A percentile compares a stretch with the other conserved stretches of the same genome.
phyloP scores from a whole-genome alignment of 2,113 vertebrate genomes.

The Melozone crissalis region DNA sequence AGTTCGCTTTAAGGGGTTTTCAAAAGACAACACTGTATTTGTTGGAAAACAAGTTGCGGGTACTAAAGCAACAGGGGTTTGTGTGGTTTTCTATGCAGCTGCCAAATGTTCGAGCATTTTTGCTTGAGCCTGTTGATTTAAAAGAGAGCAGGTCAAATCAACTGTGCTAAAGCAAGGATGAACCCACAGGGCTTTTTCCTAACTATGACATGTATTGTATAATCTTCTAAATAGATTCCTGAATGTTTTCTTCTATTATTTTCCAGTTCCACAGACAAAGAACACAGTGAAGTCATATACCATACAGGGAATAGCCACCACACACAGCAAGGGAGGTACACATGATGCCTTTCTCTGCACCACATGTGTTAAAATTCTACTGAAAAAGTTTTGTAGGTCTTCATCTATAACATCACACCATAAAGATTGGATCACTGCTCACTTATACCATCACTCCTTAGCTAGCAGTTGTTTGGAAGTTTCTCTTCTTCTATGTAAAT shows the following conservation, averaged over 20 bases:
- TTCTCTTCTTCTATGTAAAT: not conserved
- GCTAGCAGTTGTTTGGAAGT: not conserved
- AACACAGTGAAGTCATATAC: not conserved
- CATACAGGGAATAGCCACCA: not conserved
- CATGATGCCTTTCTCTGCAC: not conserved
- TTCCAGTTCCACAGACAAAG: not conserved
- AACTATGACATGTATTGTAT: not conserved
- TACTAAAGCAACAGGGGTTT: not conserved
- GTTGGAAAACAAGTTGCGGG: not conserved
- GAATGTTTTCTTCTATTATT: not conserved
- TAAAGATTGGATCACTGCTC: not conserved
- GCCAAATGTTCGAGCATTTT: not conserved
- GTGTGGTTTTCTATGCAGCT: not conserved
- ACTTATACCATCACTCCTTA: not conserved
- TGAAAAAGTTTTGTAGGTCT: not conserved
- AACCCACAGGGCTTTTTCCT: constrained; percentile 15
- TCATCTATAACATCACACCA: not conserved
- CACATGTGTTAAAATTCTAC: not conserved
- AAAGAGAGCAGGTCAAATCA: not conserved
- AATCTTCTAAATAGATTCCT: not conserved
- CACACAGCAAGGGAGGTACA: not conserved
- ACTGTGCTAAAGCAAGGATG: not conserved
- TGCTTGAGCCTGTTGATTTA: not conserved
- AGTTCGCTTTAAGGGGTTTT: not conserved
- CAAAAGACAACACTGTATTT: not conserved